Evolutionary conservation across 2,113 vertebrate species (phyloP).

Genomic region (Hyla sarda): DNA sequence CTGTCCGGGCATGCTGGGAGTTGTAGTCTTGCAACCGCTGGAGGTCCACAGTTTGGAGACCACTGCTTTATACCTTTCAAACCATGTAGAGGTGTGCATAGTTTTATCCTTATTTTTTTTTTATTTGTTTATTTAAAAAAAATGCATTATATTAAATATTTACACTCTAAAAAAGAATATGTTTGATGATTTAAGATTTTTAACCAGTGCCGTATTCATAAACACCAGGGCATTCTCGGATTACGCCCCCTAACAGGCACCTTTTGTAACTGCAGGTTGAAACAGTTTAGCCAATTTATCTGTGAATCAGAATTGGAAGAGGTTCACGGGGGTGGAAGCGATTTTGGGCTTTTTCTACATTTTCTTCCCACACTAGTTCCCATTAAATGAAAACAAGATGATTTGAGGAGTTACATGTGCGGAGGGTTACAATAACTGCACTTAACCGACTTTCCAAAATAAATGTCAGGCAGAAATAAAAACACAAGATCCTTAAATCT

Average conservation of each 20-base stretch:
- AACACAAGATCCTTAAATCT: conserved; percentile 22
- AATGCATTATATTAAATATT: neutral
- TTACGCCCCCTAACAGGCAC: conserved; percentile 1
- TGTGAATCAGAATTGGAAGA: conserved; percentile 26
- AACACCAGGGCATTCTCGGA: conserved; percentile 2
- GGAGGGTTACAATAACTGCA: conserved; percentile 48
- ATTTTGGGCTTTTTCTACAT: conserved; percentile 7
- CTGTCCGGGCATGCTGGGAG: too few species aligned
- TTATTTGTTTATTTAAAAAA: neutral
- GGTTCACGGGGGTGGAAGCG: conserved; percentile 12
- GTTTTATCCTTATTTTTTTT: neutral
- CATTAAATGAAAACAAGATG: conserved; percentile 54
- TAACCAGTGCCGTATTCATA: neutral
- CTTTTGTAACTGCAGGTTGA: neutral
- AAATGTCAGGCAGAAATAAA: conserved; percentile 49
- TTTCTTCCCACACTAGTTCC: conserved; percentile 41
- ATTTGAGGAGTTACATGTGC: conserved; percentile 25
- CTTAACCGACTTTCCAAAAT: conserved; percentile 50
- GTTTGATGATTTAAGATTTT: neutral
- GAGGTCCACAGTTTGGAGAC: too few species aligned
- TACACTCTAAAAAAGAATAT: neutral
- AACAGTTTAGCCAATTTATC: conserved; percentile 45
- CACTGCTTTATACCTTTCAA: too few species aligned
- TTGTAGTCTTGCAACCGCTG: too few species aligned
- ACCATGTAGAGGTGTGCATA: neutral